These are phyloP conservation scores for Rhopalosiphum nymphaeae DNA, from an alignment of 2,888 invertebrate species.

Conservation along the genomic window DNA sequence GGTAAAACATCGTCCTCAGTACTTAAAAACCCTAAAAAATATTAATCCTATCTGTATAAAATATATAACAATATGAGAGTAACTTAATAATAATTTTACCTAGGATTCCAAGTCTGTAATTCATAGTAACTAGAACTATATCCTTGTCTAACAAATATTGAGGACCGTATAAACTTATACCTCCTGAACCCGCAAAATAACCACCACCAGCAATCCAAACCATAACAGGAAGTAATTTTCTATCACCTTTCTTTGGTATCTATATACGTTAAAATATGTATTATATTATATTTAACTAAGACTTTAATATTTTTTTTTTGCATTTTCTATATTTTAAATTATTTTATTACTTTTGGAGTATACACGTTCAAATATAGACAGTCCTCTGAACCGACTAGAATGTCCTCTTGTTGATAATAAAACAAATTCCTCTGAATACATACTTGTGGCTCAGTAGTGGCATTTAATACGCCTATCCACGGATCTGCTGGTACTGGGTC, in stretches of 20 bases:
- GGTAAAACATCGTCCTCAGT: constrained; percentile 50
- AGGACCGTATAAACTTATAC: constrained; percentile 65
- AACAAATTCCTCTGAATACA: constrained; percentile 70
- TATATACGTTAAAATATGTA: not conserved
- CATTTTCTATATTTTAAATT: not conserved
- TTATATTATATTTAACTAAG: not conserved
- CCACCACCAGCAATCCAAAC: constrained; percentile 74
- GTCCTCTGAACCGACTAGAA: constrained; percentile 72
- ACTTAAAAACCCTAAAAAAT: constrained; percentile 59
- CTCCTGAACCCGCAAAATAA: constrained; percentile 68
- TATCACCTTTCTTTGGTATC: constrained; percentile 1
- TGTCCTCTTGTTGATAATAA: not conserved
- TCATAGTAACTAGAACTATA: constrained; percentile 66
- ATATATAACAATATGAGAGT: not conserved
- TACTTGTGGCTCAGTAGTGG: constrained; percentile 70
- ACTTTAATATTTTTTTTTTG: too few species aligned
- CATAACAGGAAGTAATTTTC: constrained; percentile 71
- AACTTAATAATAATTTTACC: constrained; percentile 56
- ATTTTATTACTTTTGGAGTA: constrained; percentile 69
- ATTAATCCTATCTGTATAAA: not conserved
- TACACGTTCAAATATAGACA: constrained; percentile 73
- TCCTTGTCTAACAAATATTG: constrained; percentile 66
- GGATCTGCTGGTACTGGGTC: constrained; percentile 70
- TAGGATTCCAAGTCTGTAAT: constrained; percentile 67
- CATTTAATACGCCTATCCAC: constrained; percentile 70